Base-by-base conservation (phyloP, 2,113 vertebrate genomes). In the Nerophis ophidion region DNA sequence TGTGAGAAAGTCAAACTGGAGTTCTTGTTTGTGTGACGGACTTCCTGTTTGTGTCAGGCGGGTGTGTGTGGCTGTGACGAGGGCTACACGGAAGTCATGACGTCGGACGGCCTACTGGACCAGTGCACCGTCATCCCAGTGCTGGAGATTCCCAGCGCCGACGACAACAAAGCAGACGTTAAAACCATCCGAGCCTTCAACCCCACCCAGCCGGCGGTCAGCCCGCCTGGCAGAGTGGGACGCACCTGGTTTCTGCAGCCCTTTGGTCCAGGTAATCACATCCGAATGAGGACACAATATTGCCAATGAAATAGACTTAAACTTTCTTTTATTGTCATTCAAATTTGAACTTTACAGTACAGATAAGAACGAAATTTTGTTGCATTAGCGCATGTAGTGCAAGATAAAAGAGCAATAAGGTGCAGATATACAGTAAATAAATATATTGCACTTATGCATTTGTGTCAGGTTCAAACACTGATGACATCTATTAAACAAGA, bases 181-280 rank as follows among this genome's bases (percentile, higher is more conserved):
- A 98, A 99, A 90, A 99, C 96, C 63, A 99, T 96, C 79, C 86
- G 94, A 68, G 97, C 92, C 38, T 89, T 94, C 54, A 94, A 92
- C 74, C 96, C 97, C 46, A 95, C 94, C 7, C 93, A 90, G 57
- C 85, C 94, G 60, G 91, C 92, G 60, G 86, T 71, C 72, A 91
- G 88, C 75, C 80, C 91, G 33, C 87, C 92, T 4, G 94, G 92
- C 73, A 84, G 94, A 65, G 81, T 80, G 0, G 94, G 93, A 19
- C 91, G 93, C 67, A 96, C 93, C 46, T 98, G 97, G 97, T 98
- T 97, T 90, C 91, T 99, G 19, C 95, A 98, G 76, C 97, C 97
- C 0, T 96, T 98, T 61, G 91, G 94, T 92, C 79, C 79, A 71
- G 85, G 81, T 82, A 50, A 60, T 65, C 6, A 15, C 42, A 5